Evolutionary conservation across 2,113 vertebrate species (phyloP).

Genomic region (Macrotus californicus): DNA sequence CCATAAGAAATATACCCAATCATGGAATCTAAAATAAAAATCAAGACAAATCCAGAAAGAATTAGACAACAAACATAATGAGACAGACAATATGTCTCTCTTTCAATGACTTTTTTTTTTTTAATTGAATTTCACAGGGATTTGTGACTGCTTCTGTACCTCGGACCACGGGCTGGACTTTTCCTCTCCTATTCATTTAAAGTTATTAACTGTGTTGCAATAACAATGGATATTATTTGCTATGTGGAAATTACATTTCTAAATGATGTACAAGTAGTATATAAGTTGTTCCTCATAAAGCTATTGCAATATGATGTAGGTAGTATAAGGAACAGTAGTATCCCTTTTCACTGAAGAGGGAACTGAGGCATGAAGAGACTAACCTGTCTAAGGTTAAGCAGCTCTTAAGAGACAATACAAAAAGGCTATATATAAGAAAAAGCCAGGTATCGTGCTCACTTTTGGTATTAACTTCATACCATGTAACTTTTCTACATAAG

Average conservation of each 20-base stretch:
- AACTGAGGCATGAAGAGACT: background rate
- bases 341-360: background rate
- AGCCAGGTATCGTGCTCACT: background rate
- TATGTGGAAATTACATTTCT: background rate
- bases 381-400: background rate
- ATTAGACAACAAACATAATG: background rate
- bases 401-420: background rate
- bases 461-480: background rate
- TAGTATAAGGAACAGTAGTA: background rate
- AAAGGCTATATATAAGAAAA: background rate
- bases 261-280: background rate
- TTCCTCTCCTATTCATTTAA: background rate
- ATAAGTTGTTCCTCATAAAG: background rate
- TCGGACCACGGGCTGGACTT: background rate
- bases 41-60: background rate
- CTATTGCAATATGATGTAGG: background rate
- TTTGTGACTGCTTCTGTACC: background rate
- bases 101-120: background rate
- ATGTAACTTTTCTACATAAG: background rate
- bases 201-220: background rate
- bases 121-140: background rate
- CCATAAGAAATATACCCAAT: background rate
- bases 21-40: background rate
- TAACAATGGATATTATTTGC: background rate
- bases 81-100: background rate